phyloP scores from a whole-genome alignment of 2,888 invertebrate species.

The Mesorhabditis belari region DNA sequence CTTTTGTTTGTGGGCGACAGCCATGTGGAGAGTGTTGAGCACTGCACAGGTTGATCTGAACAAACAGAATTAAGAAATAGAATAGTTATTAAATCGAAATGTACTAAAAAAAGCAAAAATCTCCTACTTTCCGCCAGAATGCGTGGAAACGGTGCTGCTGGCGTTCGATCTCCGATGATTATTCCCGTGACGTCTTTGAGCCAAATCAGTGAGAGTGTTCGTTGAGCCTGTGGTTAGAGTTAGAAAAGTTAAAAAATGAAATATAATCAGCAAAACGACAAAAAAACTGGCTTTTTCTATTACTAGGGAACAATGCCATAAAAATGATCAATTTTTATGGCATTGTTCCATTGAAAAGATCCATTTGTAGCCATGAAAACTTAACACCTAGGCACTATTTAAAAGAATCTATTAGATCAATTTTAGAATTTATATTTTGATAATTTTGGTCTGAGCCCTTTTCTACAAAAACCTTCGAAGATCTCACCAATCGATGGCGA shows the following conservation, averaged over 20 bases:
- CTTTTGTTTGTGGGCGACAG: constrained; percentile 61
- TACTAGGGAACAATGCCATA: constrained; percentile 1
- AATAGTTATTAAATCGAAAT: not conserved
- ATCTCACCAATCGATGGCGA: constrained; percentile 45
- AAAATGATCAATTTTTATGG: too few relatives aligned
- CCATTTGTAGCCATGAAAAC: not conserved
- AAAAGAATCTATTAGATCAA: too few relatives aligned
- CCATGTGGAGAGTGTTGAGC: constrained; percentile 60
- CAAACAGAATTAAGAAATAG: not conserved
- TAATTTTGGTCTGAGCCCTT: too few relatives aligned
- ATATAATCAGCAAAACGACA: too few relatives aligned
- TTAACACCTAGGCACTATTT: too few relatives aligned
- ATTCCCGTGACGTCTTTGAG: constrained; percentile 45
- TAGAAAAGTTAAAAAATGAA: too few relatives aligned
- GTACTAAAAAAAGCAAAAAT: not conserved
- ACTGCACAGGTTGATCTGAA: constrained; percentile 44
- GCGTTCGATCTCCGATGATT: constrained; percentile 49
- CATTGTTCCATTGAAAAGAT: not conserved
- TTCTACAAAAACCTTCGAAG: constrained; percentile 7
- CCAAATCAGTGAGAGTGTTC: constrained; percentile 50
- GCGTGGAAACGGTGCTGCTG: constrained; percentile 49
- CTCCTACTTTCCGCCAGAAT: constrained; percentile 44
- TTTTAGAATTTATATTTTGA: too few relatives aligned
- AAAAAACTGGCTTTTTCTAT: too few relatives aligned
- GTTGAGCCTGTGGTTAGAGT: constrained; percentile 47